A percentile compares a stretch with the other conserved stretches of the same genome.
phyloP scores from a whole-genome alignment of 1,140 invertebrate genomes.

The Leguminivora glycinivorella region DNA sequence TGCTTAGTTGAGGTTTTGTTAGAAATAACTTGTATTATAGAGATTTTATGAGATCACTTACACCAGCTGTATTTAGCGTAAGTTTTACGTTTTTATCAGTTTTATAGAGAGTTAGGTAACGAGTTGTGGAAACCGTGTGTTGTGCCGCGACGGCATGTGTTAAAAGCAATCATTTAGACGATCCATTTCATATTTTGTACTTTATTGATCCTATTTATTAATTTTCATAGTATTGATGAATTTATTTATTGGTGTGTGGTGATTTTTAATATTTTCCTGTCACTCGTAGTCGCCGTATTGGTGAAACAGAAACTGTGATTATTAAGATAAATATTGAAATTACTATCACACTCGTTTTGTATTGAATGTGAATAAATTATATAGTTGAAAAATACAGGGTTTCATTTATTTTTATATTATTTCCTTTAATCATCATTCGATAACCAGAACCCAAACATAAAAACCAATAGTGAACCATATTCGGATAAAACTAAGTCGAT shows the following conservation, averaged over 20 bases:
- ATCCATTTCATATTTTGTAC: slow-evolving; percentile 43
- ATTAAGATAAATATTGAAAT: slow-evolving; percentile 70
- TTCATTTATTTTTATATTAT: slow-evolving; percentile 39
- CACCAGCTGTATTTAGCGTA: slow-evolving; percentile 41
- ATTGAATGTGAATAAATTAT: slow-evolving; percentile 79
- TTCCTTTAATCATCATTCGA: too few relatives aligned
- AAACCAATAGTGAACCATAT: too few relatives aligned
- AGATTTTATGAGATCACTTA: slow-evolving; percentile 51
- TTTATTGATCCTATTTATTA: slow-evolving; percentile 64
- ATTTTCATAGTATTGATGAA: slow-evolving; percentile 66
- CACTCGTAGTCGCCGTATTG: slow-evolving; percentile 45
- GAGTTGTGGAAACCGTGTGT: slow-evolving; percentile 48
- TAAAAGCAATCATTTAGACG: slow-evolving; percentile 52
- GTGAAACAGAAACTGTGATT: slow-evolving; percentile 48
- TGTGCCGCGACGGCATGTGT: slow-evolving; percentile 17
- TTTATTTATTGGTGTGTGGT: slow-evolving; percentile 76
- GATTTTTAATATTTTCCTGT: slow-evolving; percentile 71
- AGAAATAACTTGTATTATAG: slow-evolving; percentile 62
- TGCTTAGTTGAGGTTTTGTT: slow-evolving; percentile 73
- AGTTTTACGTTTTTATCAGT: slow-evolving; percentile 40
- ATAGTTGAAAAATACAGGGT: slow-evolving; percentile 62
- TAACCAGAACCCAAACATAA: too few relatives aligned
- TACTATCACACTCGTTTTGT: slow-evolving; percentile 74
- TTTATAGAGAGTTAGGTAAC: slow-evolving; percentile 35
- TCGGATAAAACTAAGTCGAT: too few relatives aligned